phyloP scores from a whole-genome alignment of 2,888 invertebrate species.

The Hirudinaria manillensis region DNA sequence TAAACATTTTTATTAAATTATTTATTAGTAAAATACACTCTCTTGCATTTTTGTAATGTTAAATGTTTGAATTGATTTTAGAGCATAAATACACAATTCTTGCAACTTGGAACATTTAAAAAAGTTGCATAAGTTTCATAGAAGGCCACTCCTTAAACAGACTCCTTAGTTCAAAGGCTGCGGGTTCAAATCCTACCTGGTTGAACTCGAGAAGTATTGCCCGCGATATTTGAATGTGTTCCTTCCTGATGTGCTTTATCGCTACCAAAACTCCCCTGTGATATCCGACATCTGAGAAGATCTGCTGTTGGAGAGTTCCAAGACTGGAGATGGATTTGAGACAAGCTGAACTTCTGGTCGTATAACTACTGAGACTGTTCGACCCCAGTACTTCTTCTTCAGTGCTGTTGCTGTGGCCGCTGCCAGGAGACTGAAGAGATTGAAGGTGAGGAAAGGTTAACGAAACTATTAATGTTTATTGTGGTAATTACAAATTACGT shows the following conservation, averaged over 20 bases:
- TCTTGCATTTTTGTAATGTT: no score
- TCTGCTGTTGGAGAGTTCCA: constrained; percentile 39
- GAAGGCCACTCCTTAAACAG: no score
- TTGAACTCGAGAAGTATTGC: constrained; percentile 44
- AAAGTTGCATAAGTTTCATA: no score
- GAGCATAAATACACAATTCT: no score
- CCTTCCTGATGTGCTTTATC: constrained; percentile 65
- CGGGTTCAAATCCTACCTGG: constrained; percentile 37
- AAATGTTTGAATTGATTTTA: no score
- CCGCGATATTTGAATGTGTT: constrained; percentile 39
- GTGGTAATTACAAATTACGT: no score
- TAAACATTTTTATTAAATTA: no score
- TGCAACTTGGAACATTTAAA: no score
- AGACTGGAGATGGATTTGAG: constrained; percentile 37
- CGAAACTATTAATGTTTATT: no score
- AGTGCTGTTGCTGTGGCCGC: neutral
- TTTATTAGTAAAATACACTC: no score
- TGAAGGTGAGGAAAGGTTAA: no score
- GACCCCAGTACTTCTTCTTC: neutral
- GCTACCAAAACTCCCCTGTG: constrained; percentile 52
- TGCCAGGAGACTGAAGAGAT: neutral
- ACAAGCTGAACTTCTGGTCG: constrained; percentile 20
- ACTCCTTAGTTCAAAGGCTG: no score
- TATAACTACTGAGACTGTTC: neutral
- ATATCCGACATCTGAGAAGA: constrained; percentile 44